A percentile compares a stretch with the other conserved stretches of the same genome.
phyloP scores from a whole-genome alignment of 1,140 invertebrate species.

The Solen grandis region DNA sequence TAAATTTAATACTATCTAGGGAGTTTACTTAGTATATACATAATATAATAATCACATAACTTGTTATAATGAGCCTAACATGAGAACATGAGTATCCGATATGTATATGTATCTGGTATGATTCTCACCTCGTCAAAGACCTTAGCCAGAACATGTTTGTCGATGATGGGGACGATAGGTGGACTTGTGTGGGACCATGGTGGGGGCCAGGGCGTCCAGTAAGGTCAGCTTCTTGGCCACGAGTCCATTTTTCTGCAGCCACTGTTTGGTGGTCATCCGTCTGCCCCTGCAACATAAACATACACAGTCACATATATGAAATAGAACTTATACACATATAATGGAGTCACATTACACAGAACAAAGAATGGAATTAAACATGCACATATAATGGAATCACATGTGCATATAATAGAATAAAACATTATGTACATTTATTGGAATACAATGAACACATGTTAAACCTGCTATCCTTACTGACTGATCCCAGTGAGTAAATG shows the following conservation, averaged over 20 bases:
- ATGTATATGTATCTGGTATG: no score
- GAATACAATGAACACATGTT: not conserved
- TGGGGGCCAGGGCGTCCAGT: conserved; percentile 77
- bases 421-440: not conserved
- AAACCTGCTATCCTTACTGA: no score
- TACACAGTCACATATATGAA: not conserved
- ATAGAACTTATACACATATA: not conserved
- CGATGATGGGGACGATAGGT: conserved; percentile 78
- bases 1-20: no score
- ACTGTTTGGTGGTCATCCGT: conserved; percentile 71
- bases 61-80: no score
- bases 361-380: not conserved
- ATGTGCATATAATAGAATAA: not conserved
- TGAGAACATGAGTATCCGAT: no score
- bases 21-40: no score
- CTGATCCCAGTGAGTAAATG: no score
- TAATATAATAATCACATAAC: no score
- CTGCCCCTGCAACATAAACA: conserved; percentile 11
- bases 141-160: conserved; percentile 77
- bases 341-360: not conserved
- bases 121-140: conserved; percentile 78
- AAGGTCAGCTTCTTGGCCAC: conserved; percentile 78
- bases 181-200: conserved; percentile 73
- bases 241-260: conserved; percentile 78
- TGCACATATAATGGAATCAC: not conserved